Evolutionary conservation across 2,113 vertebrate genomes (phyloP).

Genomic region (Sinosuthora webbiana): DNA sequence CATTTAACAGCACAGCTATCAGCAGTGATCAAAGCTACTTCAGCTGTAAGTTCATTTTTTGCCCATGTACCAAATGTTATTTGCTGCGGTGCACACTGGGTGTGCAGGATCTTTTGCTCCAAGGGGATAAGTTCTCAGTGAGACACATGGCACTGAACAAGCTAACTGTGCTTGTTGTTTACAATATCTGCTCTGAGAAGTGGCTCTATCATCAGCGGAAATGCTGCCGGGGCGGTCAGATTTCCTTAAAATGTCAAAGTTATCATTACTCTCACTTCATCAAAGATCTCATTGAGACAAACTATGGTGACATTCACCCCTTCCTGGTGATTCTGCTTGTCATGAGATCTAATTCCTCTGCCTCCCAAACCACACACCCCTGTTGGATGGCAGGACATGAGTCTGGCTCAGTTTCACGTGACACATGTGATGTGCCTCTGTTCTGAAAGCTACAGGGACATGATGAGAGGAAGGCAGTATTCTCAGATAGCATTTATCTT

Average conservation of each 20-base stretch:
- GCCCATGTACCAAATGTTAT: background rate
- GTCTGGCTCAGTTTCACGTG: background rate
- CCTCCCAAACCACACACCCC: background rate
- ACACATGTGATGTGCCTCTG: fast-evolving
- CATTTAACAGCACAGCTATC: background rate
- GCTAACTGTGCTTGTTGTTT: background rate
- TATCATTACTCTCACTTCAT: background rate
- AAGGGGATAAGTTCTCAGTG: background rate
- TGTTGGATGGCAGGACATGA: background rate
- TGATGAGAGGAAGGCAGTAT: background rate
- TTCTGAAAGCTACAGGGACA: background rate
- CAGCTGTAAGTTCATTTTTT: background rate
- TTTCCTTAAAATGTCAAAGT: slow-evolving; percentile 13
- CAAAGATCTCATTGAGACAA: background rate
- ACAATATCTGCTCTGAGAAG: background rate
- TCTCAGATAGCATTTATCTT: background rate
- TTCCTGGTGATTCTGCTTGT: background rate
- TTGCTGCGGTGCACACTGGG: fast-evolving
- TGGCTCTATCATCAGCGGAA: background rate
- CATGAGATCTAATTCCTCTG: background rate
- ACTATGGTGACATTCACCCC: background rate
- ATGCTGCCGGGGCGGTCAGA: background rate
- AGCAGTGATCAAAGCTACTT: slow-evolving; percentile 1
- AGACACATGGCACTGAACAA: background rate
- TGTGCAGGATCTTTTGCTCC: background rate